Evolutionary conservation across 2,888 invertebrate species (phyloP), one percentile per base, ranked within the genome.

Genomic region (Ophion ellenae): DNA sequence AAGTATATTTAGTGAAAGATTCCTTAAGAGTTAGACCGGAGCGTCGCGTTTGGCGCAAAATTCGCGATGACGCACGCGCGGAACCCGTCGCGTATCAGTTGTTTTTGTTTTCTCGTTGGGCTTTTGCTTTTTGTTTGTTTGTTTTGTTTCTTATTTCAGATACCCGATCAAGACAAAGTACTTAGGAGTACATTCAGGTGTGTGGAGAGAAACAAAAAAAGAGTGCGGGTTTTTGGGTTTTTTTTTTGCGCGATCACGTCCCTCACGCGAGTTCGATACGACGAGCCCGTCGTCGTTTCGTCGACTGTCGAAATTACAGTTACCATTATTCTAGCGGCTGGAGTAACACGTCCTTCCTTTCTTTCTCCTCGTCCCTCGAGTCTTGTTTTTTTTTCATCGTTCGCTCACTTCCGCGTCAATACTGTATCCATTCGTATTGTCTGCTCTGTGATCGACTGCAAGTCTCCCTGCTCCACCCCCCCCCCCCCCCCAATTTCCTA

Each of bases 371-470:
- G 32, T 77, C 82, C 24, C 47, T 67, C 45, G 57, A 63, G 59
- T 87, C 32, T 78, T 70, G n/a, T 76, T 57, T 67, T 69, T 36
- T 63, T 59, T 70, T 83, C 84, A 83, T 87, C 87, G 76, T 90
- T 88, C 87, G 88, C 87, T 90, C 87, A 77, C 87, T 76, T 88
- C 86, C 86, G 87, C 86, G 73, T 87, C 92, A 92, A 93, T 93
- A 94, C 92, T 93, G 93, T 92, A 92, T 94, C 93, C 93, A 93
- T 94, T 93, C 93, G 93, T 94, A 94, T 94, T 94, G 94, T 53
- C 94, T 94, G 94, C 93, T 91, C 92, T 88, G 84, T 90, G 83
- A 90, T 90, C 89, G 89, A 28, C 40, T 89, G 24, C 66, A 89
- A 87, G 87, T 87, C 86, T 80, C 66, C 61, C 79, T 73, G n/a